A percentile compares a stretch with the other conserved stretches of the same genome.
These are phyloP conservation scores for Chaetodon trifasciatus DNA, from an alignment of 2,797 vertebrate species.

Conservation along the genomic window DNA sequence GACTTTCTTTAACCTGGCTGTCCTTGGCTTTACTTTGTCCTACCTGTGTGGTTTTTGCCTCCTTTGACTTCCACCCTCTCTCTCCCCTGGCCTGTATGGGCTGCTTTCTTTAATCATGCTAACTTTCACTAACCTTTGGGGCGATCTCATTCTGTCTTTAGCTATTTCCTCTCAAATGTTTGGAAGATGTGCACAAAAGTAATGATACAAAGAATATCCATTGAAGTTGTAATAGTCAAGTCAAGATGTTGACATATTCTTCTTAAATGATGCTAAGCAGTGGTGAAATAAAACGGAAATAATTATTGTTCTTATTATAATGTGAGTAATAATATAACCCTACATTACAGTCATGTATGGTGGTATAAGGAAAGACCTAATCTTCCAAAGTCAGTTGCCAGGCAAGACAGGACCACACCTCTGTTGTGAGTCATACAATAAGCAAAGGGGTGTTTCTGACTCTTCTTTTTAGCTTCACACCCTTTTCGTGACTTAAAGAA, in stretches of 20 bases:
- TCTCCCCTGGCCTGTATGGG: slow-evolving; percentile 58
- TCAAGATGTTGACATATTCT: too few relatives aligned
- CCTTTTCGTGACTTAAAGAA: not conserved
- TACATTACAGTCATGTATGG: too few relatives aligned
- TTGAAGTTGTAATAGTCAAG: too few relatives aligned
- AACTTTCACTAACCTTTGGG: slow-evolving; percentile 27
- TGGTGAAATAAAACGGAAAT: not conserved
- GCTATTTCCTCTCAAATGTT: slow-evolving; percentile 60
- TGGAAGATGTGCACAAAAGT: slow-evolving; percentile 63
- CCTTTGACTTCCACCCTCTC: slow-evolving; percentile 83
- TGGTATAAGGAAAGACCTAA: not conserved
- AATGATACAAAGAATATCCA: too few relatives aligned
- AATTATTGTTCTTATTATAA: too few relatives aligned
- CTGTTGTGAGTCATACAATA: slow-evolving; percentile 42
- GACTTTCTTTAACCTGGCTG: slow-evolving; percentile 44
- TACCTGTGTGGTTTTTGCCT: slow-evolving; percentile 68
- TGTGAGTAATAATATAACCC: too few relatives aligned
- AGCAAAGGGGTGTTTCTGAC: not conserved
- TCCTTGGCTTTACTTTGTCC: slow-evolving; percentile 49
- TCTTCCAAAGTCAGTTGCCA: not conserved
- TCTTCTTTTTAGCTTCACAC: not conserved
- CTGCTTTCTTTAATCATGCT: slow-evolving; percentile 39
- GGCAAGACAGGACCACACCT: slow-evolving; percentile 13
- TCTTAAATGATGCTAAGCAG: not conserved
- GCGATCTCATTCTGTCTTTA: slow-evolving; percentile 25